Percentiles rank a stretch among this genome's conserved stretches.
Evolutionary conservation across 2,888 invertebrate genomes (phyloP).

Genomic region (Erpobdella octoculata): DNA sequence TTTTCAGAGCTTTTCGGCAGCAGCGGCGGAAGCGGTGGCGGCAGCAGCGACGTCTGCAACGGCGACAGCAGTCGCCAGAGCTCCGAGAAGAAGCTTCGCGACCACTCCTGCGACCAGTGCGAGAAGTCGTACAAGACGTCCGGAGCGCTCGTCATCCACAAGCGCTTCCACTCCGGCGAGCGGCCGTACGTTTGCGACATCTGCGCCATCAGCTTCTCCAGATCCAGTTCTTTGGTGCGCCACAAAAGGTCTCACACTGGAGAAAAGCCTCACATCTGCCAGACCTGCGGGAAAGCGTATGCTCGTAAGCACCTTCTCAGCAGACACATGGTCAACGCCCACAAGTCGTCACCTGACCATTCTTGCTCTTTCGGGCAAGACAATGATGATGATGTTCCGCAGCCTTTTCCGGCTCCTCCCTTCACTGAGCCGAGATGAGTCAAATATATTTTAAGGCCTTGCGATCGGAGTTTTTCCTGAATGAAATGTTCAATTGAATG

Average conservation of each 20-base stretch:
- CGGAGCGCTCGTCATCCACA: background rate
- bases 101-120: slow-evolving; percentile 17
- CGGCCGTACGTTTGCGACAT: slow-evolving; percentile 10
- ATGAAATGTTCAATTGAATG: no score
- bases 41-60: background rate
- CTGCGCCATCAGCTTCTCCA: slow-evolving; percentile 11
- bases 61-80: background rate
- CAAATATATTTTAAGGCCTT: no score
- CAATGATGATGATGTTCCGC: no score
- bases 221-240: background rate
- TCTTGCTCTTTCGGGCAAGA: no score
- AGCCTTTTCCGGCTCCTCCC: no score
- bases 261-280: slow-evolving; percentile 12
- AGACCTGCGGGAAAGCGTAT: background rate
- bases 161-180: slow-evolving; percentile 10
- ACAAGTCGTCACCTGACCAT: no score
- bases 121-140: slow-evolving; percentile 11
- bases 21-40: background rate
- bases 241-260: slow-evolving; percentile 17
- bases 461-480: no score
- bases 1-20: background rate
- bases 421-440: no score
- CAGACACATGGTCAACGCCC: background rate
- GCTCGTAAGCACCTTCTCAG: slow-evolving; percentile 8
- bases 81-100: background rate